Percentiles rank a stretch among this genome's conserved stretches.
Conservation (phyloP, 2,113 vertebrate genomes). For the Cranoglanis bouderius region DNA sequence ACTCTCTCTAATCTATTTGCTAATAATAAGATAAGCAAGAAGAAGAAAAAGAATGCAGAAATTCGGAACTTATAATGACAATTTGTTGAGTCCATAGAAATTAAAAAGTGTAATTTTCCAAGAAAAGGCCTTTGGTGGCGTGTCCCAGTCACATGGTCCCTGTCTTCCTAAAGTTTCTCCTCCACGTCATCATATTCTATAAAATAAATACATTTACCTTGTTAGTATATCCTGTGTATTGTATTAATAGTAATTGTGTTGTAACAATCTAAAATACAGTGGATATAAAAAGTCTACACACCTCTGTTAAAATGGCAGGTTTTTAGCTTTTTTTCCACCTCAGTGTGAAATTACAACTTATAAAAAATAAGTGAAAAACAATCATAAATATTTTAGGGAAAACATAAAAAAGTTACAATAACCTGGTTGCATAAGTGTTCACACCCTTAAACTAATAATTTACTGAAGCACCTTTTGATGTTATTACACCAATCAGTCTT, state of each 20-base stretch:
- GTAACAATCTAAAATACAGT: background rate
- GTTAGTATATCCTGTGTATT: background rate
- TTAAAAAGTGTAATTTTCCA: background rate
- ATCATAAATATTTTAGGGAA: too few species aligned
- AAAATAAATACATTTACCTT: slow-evolving; percentile 15
- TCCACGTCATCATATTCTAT: slow-evolving; percentile 3
- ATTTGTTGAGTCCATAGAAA: background rate
- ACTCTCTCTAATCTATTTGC: background rate
- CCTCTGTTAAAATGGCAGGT: too few species aligned
- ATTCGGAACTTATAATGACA: background rate
- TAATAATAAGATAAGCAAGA: too few species aligned
- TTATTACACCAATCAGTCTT: too few species aligned
- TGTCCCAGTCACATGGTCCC: slow-evolving; percentile 16
- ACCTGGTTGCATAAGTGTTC: too few species aligned
- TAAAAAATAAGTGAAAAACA: too few species aligned
- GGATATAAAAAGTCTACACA: too few species aligned
- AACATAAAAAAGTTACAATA: too few species aligned
- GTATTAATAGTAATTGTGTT: background rate
- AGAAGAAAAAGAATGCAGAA: background rate
- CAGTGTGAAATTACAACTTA: too few species aligned
- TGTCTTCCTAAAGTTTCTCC: slow-evolving; percentile 6
- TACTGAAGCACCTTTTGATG: too few species aligned
- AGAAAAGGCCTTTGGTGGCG: background rate
- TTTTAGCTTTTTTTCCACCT: too few species aligned
- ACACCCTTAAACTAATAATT: too few species aligned